Conservation (phyloP, 2,888 invertebrate species). For the Trypoxylon attenuatum region DNA sequence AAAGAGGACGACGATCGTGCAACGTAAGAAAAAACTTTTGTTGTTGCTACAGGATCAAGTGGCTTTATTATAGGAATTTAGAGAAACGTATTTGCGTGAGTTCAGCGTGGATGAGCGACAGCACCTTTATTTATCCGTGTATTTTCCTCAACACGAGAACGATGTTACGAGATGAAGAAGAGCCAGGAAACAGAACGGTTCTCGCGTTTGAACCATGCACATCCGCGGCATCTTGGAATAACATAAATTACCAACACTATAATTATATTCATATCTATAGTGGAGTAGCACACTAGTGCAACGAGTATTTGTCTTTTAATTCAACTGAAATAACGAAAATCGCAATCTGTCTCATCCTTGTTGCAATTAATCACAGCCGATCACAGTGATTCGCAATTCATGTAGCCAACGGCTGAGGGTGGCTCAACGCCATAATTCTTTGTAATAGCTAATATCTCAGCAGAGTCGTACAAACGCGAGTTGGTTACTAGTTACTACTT, state of each 20-base stretch:
- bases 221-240: too few relatives aligned
- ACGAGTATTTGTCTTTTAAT: neutral
- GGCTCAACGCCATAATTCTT: constrained; percentile 64
- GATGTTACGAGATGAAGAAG: neutral
- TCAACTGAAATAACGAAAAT: constrained; percentile 16
- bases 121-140: constrained; percentile 10
- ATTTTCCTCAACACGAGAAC: neutral
- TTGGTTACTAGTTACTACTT: constrained; percentile 72
- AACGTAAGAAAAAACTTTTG: constrained; percentile 17
- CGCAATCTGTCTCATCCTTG: constrained; percentile 39
- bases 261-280: too few relatives aligned
- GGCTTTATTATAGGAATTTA: constrained; percentile 61
- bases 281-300: neutral
- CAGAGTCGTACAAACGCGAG: constrained; percentile 71
- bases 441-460: constrained; percentile 72
- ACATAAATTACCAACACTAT: too few relatives aligned
- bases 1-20: constrained; percentile 10
- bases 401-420: constrained; percentile 43
- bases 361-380: constrained; percentile 58
- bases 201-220: too few relatives aligned
- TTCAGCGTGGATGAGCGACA: constrained; percentile 11
- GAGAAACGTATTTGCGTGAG: constrained; percentile 59
- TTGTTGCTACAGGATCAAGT: constrained; percentile 14
- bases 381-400: constrained; percentile 48
- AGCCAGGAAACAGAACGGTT: neutral